Conservation (phyloP, 92 coral and sea anemone genomes). For the Paramuricea clavata region DNA sequence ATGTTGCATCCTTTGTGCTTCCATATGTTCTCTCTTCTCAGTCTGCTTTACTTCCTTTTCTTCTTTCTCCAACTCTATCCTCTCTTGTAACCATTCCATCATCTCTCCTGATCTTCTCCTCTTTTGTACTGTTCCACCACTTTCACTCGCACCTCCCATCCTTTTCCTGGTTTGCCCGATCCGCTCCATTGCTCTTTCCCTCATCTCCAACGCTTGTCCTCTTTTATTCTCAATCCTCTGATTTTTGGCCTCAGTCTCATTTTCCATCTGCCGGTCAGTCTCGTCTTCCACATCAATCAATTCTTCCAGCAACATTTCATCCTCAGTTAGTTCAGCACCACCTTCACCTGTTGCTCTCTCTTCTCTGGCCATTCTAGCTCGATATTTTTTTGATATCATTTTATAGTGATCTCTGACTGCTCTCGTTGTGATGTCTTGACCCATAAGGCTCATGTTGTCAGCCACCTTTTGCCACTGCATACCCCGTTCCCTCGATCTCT, state of each 20-base stretch:
- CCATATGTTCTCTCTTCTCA: conserved; percentile 34
- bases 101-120: conserved; percentile 55
- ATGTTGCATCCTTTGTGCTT: conserved; percentile 30
- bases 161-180: conserved; percentile 63
- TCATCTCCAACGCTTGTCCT: conserved; percentile 60
- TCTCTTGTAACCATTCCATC: conserved; percentile 55
- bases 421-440: conserved; percentile 57
- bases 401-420: conserved; percentile 69
- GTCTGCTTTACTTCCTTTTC: conserved; percentile 41
- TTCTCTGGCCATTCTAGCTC: conserved; percentile 60
- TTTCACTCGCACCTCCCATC: conserved; percentile 26
- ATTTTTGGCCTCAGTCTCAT: conserved; percentile 42
- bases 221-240: conserved; percentile 58
- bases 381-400: conserved; percentile 56
- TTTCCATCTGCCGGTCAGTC: conserved; percentile 53
- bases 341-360: conserved; percentile 76
- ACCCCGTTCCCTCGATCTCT: conserved; percentile 65
- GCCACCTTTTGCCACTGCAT: conserved; percentile 70
- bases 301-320: conserved; percentile 69
- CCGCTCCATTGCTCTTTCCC: conserved; percentile 24
- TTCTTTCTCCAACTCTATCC: conserved; percentile 33
- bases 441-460: conserved; percentile 48
- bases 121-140: conserved; percentile 35
- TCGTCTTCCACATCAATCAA: conserved; percentile 54
- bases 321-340: conserved; percentile 64